Evolutionary conservation across 2,113 vertebrate genomes (phyloP).

Genomic region (Dipodomys spectabilis): DNA sequence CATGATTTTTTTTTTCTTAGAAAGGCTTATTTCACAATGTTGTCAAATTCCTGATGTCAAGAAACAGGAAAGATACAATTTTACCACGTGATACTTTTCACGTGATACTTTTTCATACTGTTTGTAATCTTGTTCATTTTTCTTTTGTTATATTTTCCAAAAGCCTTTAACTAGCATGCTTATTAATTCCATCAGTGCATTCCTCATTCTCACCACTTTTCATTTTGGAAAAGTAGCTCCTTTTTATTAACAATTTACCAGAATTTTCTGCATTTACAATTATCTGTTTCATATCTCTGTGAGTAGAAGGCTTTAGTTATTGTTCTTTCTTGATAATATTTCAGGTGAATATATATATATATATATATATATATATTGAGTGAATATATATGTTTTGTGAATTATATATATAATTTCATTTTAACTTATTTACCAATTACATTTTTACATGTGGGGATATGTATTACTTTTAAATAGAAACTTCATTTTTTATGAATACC

Average conservation of each 20-base stretch:
- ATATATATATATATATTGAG: too few species aligned
- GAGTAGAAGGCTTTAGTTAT: background rate
- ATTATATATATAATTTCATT: too few species aligned
- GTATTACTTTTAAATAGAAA: background rate
- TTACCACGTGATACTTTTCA: background rate
- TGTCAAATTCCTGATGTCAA: background rate
- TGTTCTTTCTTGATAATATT: background rate
- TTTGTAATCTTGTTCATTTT: background rate
- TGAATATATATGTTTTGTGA: too few species aligned
- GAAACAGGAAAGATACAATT: background rate
- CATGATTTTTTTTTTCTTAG: background rate
- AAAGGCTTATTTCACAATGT: background rate
- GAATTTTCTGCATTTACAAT: background rate
- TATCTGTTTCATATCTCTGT: background rate
- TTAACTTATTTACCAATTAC: background rate
- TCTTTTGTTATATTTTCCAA: background rate
- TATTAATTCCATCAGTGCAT: background rate
- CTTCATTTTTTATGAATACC: background rate
- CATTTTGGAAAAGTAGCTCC: background rate
- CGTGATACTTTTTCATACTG: background rate
- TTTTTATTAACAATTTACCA: background rate
- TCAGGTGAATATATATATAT: too few species aligned
- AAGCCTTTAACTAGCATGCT: background rate
- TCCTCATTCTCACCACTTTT: background rate
- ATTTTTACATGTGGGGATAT: background rate